phyloP scores from a whole-genome alignment of 1,140 invertebrate species.

The Acromyrmex heyeri region DNA sequence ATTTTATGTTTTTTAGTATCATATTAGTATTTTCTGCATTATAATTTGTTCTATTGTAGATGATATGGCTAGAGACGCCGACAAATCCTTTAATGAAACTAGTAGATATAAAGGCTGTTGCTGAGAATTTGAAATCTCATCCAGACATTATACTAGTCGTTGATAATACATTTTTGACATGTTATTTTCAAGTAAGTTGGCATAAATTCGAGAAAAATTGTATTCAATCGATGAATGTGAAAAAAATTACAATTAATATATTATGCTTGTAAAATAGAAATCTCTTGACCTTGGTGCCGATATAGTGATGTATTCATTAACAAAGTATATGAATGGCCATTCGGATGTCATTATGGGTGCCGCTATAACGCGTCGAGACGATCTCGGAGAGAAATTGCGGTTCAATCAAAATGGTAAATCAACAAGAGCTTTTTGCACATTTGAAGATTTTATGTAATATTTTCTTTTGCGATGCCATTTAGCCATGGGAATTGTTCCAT shows the following conservation, averaged over 20 bases:
- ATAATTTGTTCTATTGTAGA: conserved; percentile 86
- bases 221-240: background rate
- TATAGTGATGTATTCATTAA: conserved; percentile 96
- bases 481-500: conserved; percentile 94
- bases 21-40: background rate
- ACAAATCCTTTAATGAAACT: conserved; percentile 99
- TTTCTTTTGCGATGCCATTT: no score
- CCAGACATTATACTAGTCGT: conserved; percentile 94
- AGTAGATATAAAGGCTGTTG: conserved; percentile 94
- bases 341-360: conserved; percentile 99
- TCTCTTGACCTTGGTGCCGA: conserved; percentile 97
- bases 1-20: background rate
- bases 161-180: conserved; percentile 98
- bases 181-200: conserved; percentile 94
- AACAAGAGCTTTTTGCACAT: no score
- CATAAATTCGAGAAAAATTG: background rate
- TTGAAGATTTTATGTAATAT: no score
- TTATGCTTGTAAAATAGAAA: conserved; percentile 86
- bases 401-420: conserved; percentile 91
- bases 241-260: background rate
- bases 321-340: conserved; percentile 99
- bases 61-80: conserved; percentile 99
- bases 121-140: conserved; percentile 88
- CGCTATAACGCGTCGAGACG: conserved; percentile 91
- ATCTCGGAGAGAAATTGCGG: conserved; percentile 90